Evolutionary conservation across 2,797 vertebrate genomes (phyloP).

Genomic region (Pelobates cultripes): DNA sequence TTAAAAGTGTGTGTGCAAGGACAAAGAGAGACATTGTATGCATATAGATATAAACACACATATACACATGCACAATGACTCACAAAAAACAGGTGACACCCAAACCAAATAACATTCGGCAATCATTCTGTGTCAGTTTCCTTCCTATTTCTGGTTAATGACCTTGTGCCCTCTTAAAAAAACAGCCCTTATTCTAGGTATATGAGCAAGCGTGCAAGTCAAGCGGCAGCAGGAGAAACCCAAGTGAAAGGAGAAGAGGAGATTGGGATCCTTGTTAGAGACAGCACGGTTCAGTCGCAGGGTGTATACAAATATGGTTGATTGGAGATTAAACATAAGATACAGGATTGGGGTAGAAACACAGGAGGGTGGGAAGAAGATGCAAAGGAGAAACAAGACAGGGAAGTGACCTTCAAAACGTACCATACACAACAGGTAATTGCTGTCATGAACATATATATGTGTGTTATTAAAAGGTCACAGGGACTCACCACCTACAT

Average conservation of each 20-base stretch:
- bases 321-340: too few species aligned
- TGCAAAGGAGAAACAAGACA: too few species aligned
- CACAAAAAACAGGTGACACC: conserved; percentile 17
- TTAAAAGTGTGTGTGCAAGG: too few species aligned
- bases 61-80: neutral
- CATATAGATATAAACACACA: too few species aligned
- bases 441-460: too few species aligned
- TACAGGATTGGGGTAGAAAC: too few species aligned
- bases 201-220: neutral
- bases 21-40: too few species aligned
- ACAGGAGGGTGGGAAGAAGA: too few species aligned
- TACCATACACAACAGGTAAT: too few species aligned
- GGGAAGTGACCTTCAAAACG: too few species aligned
- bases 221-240: neutral
- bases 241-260: neutral
- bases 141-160: conserved; percentile 38
- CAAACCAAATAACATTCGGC: neutral
- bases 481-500: too few species aligned
- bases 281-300: neutral
- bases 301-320: neutral
- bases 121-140: neutral
- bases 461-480: too few species aligned
- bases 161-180: neutral
- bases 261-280: neutral
- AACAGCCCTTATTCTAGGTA: neutral